Base-by-base conservation (phyloP, 2,113 vertebrate genomes). In the Cervus canadensis region DNA sequence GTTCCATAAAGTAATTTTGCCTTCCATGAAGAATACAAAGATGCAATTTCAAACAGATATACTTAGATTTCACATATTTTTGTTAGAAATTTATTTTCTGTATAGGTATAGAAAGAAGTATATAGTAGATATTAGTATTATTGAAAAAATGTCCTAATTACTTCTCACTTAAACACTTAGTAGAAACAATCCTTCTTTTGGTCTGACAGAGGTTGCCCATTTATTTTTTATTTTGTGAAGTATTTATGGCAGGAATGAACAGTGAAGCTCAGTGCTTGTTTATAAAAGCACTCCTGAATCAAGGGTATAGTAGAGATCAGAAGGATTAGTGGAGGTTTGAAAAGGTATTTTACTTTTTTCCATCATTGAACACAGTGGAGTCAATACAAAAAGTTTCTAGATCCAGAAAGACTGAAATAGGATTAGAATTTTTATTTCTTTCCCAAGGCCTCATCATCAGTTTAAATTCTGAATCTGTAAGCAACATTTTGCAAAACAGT, bases 81-180 rank as follows among this genome's bases (percentile, higher is more conserved):
- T 96, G 88, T 96, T 93, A 64, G n/a, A 97, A 97, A 97, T 91
- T 98, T 96, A 86, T 92, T 97, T 92, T 98, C 95, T 91, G 54
- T 88, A 81, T 43, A 95, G 59, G 57, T 87, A 71, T 86, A 79
- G 48, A 50, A 81, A 91, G 52, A 98, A 95, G 62, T 45, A 43
- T 92, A 82, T 79, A 90, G 91, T 89, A 97, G 59, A 62, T 21
- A 48, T 54, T 71, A 45, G 28, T 79, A 94, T 94, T 59, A 91
- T 10, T 98, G 62, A 97, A 98, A 76, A 97, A 98, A 98, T 52
- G 79, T 67, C 57, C 88, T 94, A 33, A 97, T 98, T 62, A 92
- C 54, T 86, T 93, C 10, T 94, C 87, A 45, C 36, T 48, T 88
- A 95, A 97, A 93, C 62, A 48, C 82, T 96, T 97, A 85, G 94